phyloP scores from a whole-genome alignment of 2,113 vertebrate genomes.

The Bubo blakistoni region DNA sequence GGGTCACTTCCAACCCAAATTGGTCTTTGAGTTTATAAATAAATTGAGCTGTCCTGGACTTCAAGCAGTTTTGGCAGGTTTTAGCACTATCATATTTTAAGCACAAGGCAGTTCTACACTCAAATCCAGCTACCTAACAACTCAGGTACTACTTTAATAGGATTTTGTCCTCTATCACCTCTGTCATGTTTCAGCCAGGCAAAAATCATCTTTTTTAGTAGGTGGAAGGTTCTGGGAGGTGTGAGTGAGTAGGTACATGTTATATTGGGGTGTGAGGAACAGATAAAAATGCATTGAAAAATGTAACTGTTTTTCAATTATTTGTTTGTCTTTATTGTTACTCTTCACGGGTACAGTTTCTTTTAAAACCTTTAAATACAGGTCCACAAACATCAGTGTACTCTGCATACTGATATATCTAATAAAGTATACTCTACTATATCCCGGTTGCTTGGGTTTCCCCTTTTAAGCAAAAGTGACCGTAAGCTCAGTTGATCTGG shows the following conservation, averaged over 20 bases:
- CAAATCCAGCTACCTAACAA: background rate
- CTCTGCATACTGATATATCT: background rate
- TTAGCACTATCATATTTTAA: background rate
- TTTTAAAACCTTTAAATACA: background rate
- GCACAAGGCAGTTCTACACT: background rate
- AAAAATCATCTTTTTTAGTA: background rate
- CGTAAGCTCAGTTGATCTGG: background rate
- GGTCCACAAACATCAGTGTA: background rate
- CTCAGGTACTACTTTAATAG: background rate
- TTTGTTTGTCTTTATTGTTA: background rate
- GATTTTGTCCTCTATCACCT: background rate
- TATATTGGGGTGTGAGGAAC: background rate
- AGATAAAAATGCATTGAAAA: background rate
- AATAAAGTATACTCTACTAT: background rate
- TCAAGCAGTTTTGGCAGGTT: background rate
- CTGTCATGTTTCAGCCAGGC: background rate
- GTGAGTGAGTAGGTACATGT: background rate
- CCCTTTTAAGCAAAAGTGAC: background rate
- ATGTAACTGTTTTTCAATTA: background rate
- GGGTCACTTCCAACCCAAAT: background rate
- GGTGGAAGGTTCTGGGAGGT: background rate
- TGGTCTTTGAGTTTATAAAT: background rate
- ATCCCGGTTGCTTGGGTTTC: background rate
- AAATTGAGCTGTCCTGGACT: background rate
- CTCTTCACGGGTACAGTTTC: background rate